A percentile compares a stretch with the other conserved stretches of the same genome.
Conservation (phyloP, 2,113 vertebrate genomes). For the Hemiscyllium ocellatum region DNA sequence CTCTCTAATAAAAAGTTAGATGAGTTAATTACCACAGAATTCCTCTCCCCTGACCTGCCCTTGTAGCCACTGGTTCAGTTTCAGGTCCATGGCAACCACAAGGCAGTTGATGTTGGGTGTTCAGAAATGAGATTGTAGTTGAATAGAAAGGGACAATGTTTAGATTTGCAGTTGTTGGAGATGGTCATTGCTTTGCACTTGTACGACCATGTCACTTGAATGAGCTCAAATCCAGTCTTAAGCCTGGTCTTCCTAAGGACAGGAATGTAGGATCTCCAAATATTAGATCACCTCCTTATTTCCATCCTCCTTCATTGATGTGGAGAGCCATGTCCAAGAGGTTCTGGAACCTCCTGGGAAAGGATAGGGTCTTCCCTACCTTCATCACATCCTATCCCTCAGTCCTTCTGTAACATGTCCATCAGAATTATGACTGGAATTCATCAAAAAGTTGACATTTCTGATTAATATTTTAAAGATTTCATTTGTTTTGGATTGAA, state of each 20-base stretch:
- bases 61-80: too few relatives aligned
- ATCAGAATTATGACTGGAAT: neutral
- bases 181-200: too few relatives aligned
- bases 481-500: neutral
- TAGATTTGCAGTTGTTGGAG: too few relatives aligned
- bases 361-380: too few relatives aligned
- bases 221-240: neutral
- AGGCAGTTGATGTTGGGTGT: too few relatives aligned
- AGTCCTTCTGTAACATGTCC: neutral
- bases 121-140: too few relatives aligned
- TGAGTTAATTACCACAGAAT: too few relatives aligned
- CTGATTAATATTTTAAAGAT: neutral
- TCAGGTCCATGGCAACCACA: too few relatives aligned
- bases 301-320: neutral
- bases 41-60: too few relatives aligned
- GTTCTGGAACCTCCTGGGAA: neutral
- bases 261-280: neutral
- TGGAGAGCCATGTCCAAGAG: neutral
- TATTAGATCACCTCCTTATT: neutral
- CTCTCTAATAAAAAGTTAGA: too few relatives aligned
- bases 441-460: neutral
- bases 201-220: too few relatives aligned
- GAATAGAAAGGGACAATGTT: too few relatives aligned
- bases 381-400: neutral
- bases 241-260: neutral